Base-by-base conservation (phyloP, 2,113 vertebrate species). In the Zingel zingel region DNA sequence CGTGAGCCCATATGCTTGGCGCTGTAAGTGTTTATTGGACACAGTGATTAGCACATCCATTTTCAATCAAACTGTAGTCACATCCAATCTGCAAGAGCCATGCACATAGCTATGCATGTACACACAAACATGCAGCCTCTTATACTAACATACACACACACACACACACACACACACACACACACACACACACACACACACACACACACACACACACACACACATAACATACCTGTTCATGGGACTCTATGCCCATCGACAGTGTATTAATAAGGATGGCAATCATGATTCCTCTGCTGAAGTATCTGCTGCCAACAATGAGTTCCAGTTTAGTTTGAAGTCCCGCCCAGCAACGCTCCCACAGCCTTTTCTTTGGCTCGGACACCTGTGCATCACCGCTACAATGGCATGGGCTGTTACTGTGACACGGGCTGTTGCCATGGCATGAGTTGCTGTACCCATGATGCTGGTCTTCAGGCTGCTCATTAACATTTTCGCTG, bases 241-340 rank as follows among this genome's bases (percentile, higher is more conserved):
- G 98, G 92, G 97, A 97, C 93, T 99, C 98, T 0, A 99, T 97
- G 6, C 98, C 98, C 98, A 99, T 99, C 81, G 98, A 99, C 88
- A 99, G 93, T 0, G 98, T 99, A 92, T 99, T 99, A 91, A 99
- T 97, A 58, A 99, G 96, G 82, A 99, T 99, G 83, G 98, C 97
- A 18, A 97, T 97, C 98, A 99, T 99, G 91, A 99, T 99, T 15
- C 98, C 98, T 0, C 98, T 95, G 95, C 94, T 99, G 95, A 99
- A 99, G 89, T 99, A 99, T 90, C 98, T 97, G 97, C 98, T 99
- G 69, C 96, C 97, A 82, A 99, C 98, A 0, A 99, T 98, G 81
- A 95, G 91, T 62, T 94, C 66, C 65, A 94, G 86, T 79, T 90
- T 88, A 19, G 30, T 48, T 70, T 68, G 65, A 16, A 86, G 61